Evolutionary conservation across 37 sponge, comb jelly and placozoan species (phyloP).

Genomic region (Spongilla lacustris): DNA sequence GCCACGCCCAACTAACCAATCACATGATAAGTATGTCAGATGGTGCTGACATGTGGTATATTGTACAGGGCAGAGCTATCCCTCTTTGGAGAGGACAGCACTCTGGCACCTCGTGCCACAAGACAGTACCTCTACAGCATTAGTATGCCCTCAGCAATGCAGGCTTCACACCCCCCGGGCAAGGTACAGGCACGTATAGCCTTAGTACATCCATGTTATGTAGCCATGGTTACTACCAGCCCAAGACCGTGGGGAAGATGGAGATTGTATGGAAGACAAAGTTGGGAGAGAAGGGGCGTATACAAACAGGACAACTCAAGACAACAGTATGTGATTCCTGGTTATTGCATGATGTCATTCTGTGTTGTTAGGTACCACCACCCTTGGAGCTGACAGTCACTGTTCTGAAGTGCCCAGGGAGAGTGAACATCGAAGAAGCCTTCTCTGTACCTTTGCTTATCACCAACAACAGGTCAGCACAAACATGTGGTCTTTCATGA

Average conservation of each 20-base stretch:
- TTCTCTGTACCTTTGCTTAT: constrained; percentile 49
- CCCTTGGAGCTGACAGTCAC: constrained; percentile 35
- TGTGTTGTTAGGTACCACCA: constrained; percentile 38
- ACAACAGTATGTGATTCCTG: constrained; percentile 27
- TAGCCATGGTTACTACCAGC: background rate
- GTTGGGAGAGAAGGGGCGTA: constrained; percentile 86
- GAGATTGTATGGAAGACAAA: constrained; percentile 85
- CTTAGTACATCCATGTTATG: background rate
- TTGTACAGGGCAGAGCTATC: constrained; percentile 5
- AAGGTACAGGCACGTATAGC: constrained; percentile 11
- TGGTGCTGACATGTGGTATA: background rate
- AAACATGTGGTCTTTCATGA: background rate
- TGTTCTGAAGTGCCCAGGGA: constrained; percentile 39
- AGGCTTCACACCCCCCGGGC: constrained; percentile 3
- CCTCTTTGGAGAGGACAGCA: constrained; percentile 69
- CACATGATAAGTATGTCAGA: background rate
- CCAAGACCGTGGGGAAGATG: constrained; percentile 76
- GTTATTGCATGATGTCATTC: too few relatives aligned
- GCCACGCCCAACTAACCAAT: too few relatives aligned
- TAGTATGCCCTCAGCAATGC: constrained; percentile 8
- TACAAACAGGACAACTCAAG: constrained; percentile 86
- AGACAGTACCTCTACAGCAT: constrained; percentile 80
- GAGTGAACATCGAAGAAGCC: constrained; percentile 49
- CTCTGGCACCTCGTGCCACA: constrained; percentile 58
- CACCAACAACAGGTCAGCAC: constrained; percentile 65